These are phyloP conservation scores for Hedya salicella DNA, from an alignment of 2,888 invertebrate species.

Conservation along the genomic window DNA sequence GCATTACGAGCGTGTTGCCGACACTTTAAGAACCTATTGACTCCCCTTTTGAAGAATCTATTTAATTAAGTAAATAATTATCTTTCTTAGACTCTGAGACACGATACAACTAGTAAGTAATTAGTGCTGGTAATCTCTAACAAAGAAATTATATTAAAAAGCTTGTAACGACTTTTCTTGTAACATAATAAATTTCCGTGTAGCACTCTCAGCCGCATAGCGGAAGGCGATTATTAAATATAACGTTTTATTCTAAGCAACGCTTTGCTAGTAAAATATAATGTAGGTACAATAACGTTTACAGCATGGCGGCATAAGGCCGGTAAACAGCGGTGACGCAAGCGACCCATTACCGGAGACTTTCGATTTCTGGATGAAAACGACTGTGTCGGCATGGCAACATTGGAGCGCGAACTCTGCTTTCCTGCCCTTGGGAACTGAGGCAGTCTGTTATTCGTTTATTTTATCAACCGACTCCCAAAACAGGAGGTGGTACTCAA, in stretches of 20 bases:
- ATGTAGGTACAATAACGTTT: constrained; percentile 35
- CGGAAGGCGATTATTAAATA: constrained; percentile 18
- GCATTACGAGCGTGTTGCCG: too few species aligned
- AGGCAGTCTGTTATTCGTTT: too few species aligned
- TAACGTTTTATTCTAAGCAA: constrained; percentile 17
- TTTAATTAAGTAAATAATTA: too few species aligned
- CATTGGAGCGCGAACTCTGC: constrained; percentile 1
- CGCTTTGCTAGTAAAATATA: constrained; percentile 30
- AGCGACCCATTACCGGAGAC: constrained; percentile 57
- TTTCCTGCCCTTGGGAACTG: constrained; percentile 5
- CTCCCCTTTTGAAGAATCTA: too few species aligned
- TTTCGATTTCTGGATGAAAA: constrained; percentile 78
- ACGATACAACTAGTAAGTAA: too few species aligned
- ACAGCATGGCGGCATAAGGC: constrained; percentile 27
- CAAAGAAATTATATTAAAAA: too few species aligned
- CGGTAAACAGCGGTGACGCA: constrained; percentile 35
- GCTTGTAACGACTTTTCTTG: too few species aligned
- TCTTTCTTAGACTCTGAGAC: too few species aligned
- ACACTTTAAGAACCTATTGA: too few species aligned
- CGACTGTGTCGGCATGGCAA: constrained; percentile 44
- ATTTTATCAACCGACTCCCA: not conserved
- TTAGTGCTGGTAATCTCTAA: too few species aligned
- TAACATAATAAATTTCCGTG: not conserved
- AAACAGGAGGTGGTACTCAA: too few species aligned
- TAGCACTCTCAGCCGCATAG: not conserved